Evolutionary conservation across 1,140 invertebrate species (phyloP).

Genomic region (Trypoxylus dichotomus): DNA sequence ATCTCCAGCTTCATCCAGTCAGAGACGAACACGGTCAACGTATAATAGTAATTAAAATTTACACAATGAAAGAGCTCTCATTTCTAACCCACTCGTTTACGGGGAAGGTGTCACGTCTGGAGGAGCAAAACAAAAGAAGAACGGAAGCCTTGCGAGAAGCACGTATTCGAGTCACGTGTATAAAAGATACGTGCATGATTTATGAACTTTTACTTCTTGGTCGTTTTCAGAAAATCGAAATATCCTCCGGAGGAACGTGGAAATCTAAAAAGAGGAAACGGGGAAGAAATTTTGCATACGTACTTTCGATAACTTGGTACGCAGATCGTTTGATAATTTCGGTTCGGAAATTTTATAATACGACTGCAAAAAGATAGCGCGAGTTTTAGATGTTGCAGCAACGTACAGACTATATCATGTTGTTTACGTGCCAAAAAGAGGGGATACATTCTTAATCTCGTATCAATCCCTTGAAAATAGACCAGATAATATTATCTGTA

Average conservation of each 20-base stretch:
- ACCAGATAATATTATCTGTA: too few relatives aligned
- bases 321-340: not conserved
- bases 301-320: not conserved
- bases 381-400: too few relatives aligned
- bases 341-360: too few relatives aligned
- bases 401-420: too few relatives aligned
- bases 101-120: not conserved
- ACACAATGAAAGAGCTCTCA: not conserved
- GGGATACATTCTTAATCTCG: too few relatives aligned
- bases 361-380: too few relatives aligned
- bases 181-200: not conserved
- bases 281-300: not conserved
- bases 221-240: not conserved
- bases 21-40: not conserved
- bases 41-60: not conserved
- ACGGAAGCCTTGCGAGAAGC: not conserved
- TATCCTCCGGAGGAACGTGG: not conserved
- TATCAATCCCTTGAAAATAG: too few relatives aligned
- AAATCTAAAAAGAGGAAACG: not conserved
- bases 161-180: not conserved
- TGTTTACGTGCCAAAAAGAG: too few relatives aligned
- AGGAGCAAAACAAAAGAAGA: not conserved
- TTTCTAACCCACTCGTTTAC: not conserved
- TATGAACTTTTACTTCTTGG: not conserved
- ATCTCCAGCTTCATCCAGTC: not conserved